Conservation (phyloP, 92 coral and sea anemone genomes). For the Umimayanthus kanabou region DNA sequence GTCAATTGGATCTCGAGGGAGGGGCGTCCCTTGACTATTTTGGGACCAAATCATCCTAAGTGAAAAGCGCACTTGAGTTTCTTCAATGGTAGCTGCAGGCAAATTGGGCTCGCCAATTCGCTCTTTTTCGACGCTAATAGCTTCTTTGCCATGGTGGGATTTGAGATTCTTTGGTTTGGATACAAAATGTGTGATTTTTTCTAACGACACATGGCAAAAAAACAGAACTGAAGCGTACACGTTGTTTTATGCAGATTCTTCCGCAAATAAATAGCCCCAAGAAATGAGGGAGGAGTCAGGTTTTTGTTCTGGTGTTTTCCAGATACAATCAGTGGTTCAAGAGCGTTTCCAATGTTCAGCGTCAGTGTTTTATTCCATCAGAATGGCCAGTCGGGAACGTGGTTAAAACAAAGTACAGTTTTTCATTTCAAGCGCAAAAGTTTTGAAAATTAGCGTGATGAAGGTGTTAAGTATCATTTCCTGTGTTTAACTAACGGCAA, state of each 20-base stretch:
- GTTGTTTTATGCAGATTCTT: constrained; percentile 30
- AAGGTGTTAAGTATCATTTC: constrained; percentile 9
- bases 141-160: background rate
- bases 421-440: constrained; percentile 13
- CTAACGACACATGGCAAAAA: constrained; percentile 22
- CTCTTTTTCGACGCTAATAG: background rate
- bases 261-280: constrained; percentile 24
- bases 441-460: constrained; percentile 32
- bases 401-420: background rate
- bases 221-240: constrained; percentile 2
- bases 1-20: constrained; percentile 25
- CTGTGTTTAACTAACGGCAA: constrained; percentile 38
- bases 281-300: constrained; percentile 27
- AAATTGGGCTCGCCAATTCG: background rate
- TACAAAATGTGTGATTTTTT: background rate
- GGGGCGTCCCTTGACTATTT: constrained; percentile 36
- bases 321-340: constrained; percentile 3
- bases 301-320: background rate
- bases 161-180: background rate
- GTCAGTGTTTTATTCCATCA: background rate
- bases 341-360: background rate
- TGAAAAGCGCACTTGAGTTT: background rate
- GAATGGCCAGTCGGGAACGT: background rate
- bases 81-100: constrained; percentile 15
- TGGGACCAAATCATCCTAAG: constrained; percentile 4